These are phyloP conservation scores for Notodonta ziczac DNA, from an alignment of 2,888 invertebrate species.

Conservation along the genomic window DNA sequence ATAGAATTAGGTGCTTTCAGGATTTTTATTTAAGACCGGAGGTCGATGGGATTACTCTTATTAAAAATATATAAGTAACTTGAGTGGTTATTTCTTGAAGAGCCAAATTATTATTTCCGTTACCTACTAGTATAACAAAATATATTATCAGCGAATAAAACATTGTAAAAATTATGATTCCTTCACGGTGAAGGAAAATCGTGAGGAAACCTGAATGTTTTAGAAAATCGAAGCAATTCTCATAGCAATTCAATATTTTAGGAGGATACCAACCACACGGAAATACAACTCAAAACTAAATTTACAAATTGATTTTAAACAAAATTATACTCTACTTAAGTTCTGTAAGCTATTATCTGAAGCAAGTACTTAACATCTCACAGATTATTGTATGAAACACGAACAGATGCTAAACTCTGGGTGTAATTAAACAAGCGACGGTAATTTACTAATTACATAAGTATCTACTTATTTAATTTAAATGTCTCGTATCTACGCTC, in stretches of 20 bases:
- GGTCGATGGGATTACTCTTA: not conserved
- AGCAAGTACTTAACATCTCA: not conserved
- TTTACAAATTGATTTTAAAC: too few species aligned
- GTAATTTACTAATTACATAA: constrained; percentile 40
- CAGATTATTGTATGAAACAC: constrained; percentile 13
- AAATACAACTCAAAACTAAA: too few species aligned
- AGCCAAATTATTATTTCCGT: too few species aligned
- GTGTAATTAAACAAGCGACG: constrained; percentile 24
- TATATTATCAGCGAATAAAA: too few species aligned
- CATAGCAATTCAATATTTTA: too few species aligned
- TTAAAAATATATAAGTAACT: not conserved
- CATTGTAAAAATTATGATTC: too few species aligned
- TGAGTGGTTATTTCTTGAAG: too few species aligned
- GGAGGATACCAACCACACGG: not conserved
- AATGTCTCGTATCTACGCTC: constrained; percentile 30
- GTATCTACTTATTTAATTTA: constrained; percentile 40
- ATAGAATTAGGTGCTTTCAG: not conserved
- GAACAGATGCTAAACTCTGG: constrained; percentile 32
- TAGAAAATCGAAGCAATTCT: too few species aligned
- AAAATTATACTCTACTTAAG: not conserved
- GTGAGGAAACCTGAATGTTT: too few species aligned
- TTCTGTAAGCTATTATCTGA: not conserved
- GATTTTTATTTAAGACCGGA: not conserved
- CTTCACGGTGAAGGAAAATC: too few species aligned
- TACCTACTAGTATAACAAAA: too few species aligned